A percentile compares a stretch with the other conserved stretches of the same genome.
These are phyloP conservation scores for Drosophila limbata DNA, from an alignment of 2,888 invertebrate genomes.

Conservation along the genomic window DNA sequence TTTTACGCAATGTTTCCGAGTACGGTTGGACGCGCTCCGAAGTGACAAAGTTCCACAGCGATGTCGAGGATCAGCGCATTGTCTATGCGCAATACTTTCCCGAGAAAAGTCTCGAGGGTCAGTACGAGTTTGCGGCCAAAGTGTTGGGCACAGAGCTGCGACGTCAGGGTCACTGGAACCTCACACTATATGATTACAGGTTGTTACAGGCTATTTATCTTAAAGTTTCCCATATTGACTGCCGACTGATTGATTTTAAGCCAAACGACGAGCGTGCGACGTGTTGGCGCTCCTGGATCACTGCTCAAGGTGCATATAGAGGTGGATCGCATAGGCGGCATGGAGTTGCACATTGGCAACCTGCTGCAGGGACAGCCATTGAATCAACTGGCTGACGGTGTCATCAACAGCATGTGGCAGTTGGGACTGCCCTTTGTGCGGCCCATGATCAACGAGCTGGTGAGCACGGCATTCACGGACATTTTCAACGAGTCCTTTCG, in stretches of 20 bases:
- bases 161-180: conserved; percentile 90
- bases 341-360: conserved; percentile 92
- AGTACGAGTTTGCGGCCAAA: conserved; percentile 88
- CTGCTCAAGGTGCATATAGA: conserved; percentile 89
- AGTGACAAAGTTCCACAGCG: conserved; percentile 91
- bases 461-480: conserved; percentile 93
- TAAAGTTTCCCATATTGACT: not conserved
- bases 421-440: conserved; percentile 91
- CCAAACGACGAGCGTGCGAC: conserved; percentile 86
- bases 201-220: conserved; percentile 33
- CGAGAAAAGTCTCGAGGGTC: conserved; percentile 90
- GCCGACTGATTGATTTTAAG: conserved; percentile 63
- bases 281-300: conserved; percentile 85
- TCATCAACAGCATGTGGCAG: conserved; percentile 93
- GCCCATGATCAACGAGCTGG: conserved; percentile 93
- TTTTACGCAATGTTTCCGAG: conserved; percentile 90
- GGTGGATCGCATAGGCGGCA: conserved; percentile 91
- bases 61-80: conserved; percentile 88
- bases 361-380: conserved; percentile 88
- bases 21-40: conserved; percentile 91
- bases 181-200: conserved; percentile 89
- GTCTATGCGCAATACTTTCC: conserved; percentile 93
- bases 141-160: conserved; percentile 88
- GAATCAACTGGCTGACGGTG: conserved; percentile 89
- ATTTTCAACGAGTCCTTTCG: conserved; percentile 92